Base-by-base conservation (phyloP, 1,140 invertebrate genomes). In the Chironomus tepperi region DNA sequence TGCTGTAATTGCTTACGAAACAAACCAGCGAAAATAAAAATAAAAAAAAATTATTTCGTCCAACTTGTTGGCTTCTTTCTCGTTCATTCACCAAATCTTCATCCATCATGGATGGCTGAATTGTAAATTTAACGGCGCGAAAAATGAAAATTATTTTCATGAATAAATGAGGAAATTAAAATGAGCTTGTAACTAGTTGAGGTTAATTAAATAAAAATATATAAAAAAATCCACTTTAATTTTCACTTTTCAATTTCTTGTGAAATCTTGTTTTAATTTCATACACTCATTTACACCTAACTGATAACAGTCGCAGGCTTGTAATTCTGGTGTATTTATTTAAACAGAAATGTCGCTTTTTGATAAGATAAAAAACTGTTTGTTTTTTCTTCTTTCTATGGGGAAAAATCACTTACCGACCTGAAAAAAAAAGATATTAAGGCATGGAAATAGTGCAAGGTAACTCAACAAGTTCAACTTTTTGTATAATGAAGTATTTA, bases 201-300 rank as follows among this genome's bases (percentile, higher is more conserved):
- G 12, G 47, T 57, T 57, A 57, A 57, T 57, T 57, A 57, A 57
- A n/a, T 57, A 57, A 57, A n/a, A n/a, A n/a, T n/a, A n/a, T 57
- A n/a, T 57, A 34, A 34, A 34, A 34, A 34, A 34, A 34, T 2
- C 24, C 24, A 2, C 24, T 34, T 34, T 57, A 12, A n/a, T 57
- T 57, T 57, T 57, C 47, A 57, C 47, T 57, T 57, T 57, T 57
- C 5, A 12, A 57, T n/a, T 57, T 12, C 47, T 57, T 57, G 47
- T 57, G 47, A 57, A 57, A 57, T 57, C 47, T 34, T 34, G 24
- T 34, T 34, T n/a, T 34, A 57, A 57, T 57, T 57, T n/a, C 24
- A 34, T 34, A 34, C 24, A 47, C 43, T 9, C 12, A 12, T 57
- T 57, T 57, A 57, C n/a, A 57, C n/a, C 47, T 57, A n/a, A n/a